Evolutionary conservation across 2,888 invertebrate genomes (phyloP), one percentile per base, ranked within the genome.

Genomic region (Acrocera orbiculus): DNA sequence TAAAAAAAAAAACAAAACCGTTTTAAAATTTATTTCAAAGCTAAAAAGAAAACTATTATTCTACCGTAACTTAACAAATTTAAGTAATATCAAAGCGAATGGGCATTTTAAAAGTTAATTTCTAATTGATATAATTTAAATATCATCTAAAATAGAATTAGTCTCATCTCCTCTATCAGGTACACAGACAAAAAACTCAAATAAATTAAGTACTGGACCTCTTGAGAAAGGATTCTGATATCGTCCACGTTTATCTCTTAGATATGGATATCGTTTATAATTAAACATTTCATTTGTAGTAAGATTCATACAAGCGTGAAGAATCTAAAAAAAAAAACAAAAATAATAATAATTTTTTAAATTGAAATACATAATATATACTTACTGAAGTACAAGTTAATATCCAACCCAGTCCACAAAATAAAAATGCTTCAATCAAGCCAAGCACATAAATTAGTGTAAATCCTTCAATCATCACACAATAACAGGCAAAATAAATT

Each of bases 231-330:
- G 89, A 62, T 90, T 92, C 52, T 79, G 75, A 55, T 86, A 90
- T 41, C 79, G 72, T 3, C 90, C 90, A 38, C 81, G 70, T 51
- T 82, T 85, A 55, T 90, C 89, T 34, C 87, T 67, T 41, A 92
- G 58, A 55, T 92, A 90, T 0, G 85, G 79, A 56, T 90, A 90
- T 32, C 89, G 68, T 53, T 86, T 86, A 56, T 83, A 83, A 62
- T 90, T 90, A 54, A 89, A 83, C 80, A 87, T 85, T 62, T 92
- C 90, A 56, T 90, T 92, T 28, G 89, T 89, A 6, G 92, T 90
- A 38, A 90, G 62, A 63, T 92, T 92, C 81, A 85, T 82, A 52
- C 85, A 81, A 9, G 86, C 87, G 55, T 90, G 87, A 15, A 87
- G 64, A 32, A 87, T 73, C 89, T 90, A 64, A 14, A 64, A 65